Percentiles rank a stretch among this genome's conserved stretches.
Evolutionary conservation across 2,888 invertebrate species (phyloP).

Genomic region (Molanna angustata): DNA sequence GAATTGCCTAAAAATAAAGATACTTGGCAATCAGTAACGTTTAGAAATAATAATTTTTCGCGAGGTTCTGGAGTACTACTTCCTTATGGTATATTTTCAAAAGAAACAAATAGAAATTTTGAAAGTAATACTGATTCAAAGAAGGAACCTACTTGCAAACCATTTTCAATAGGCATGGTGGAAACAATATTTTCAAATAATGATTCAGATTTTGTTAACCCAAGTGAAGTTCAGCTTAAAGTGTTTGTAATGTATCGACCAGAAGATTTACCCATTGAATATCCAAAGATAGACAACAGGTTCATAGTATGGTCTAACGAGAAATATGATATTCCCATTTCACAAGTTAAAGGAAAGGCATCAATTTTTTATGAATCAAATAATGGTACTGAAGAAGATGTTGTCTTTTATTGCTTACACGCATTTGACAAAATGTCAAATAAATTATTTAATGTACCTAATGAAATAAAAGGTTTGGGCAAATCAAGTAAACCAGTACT

Average conservation of each 20-base stretch:
- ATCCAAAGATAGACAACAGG: conserved; percentile 38
- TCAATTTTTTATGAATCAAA: conserved; percentile 43
- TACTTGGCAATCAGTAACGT: too few relatives aligned
- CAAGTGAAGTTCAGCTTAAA: not conserved
- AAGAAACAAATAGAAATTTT: not conserved
- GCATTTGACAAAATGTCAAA: conserved; percentile 36
- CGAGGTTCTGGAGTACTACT: too few relatives aligned
- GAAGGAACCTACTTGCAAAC: not conserved
- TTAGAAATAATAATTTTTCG: too few relatives aligned
- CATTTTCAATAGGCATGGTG: not conserved
- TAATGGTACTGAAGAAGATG: too few relatives aligned
- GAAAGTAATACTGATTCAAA: not conserved
- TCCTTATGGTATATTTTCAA: too few relatives aligned
- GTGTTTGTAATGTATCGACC: conserved; percentile 41
- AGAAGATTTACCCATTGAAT: conserved; percentile 42
- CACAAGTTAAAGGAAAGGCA: conserved; percentile 42
- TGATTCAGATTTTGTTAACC: not conserved
- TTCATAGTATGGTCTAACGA: conserved; percentile 33
- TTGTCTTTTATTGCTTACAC: conserved; percentile 48
- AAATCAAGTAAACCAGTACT: not conserved
- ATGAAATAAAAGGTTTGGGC: not conserved
- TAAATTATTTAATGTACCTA: not conserved
- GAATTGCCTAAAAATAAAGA: too few relatives aligned
- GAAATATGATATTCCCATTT: conserved; percentile 38
- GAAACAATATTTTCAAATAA: not conserved